These are phyloP conservation scores for Euwallacea similis DNA, from an alignment of 1,140 invertebrate genomes.

Conservation along the genomic window DNA sequence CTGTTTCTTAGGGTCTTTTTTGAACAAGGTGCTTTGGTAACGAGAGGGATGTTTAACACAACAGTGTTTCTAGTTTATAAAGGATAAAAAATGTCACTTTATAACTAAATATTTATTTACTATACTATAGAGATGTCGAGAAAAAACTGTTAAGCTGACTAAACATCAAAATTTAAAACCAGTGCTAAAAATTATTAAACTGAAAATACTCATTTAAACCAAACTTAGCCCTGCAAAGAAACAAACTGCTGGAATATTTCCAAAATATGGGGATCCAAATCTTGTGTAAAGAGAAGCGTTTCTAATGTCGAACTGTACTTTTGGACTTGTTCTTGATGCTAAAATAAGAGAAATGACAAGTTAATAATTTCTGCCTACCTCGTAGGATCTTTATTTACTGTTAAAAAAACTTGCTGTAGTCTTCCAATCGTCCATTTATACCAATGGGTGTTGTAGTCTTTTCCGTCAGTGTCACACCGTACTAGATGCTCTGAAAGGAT, in stretches of 20 bases:
- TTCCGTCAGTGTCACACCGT: conserved; percentile 87
- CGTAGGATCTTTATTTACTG: conserved; percentile 62
- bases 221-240: conserved; percentile 58
- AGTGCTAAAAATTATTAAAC: too few relatives aligned
- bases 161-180: too few relatives aligned
- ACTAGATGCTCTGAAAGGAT: conserved; percentile 95
- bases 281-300: conserved; percentile 92
- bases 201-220: not conserved
- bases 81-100: too few relatives aligned
- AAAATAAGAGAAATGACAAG: conserved; percentile 48
- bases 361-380: not conserved
- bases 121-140: too few relatives aligned
- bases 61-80: too few relatives aligned
- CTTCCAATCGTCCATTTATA: conserved; percentile 95
- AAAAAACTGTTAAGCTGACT: too few relatives aligned
- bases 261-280: conserved; percentile 93
- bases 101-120: too few relatives aligned
- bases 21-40: too few relatives aligned
- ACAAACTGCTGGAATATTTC: conserved; percentile 98
- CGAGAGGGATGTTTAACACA: too few relatives aligned
- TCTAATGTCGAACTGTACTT: conserved; percentile 94
- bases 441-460: conserved; percentile 94
- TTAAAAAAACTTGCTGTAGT: conserved; percentile 92
- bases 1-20: too few relatives aligned
- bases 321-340: conserved; percentile 98